Evolutionary conservation across 2,888 invertebrate genomes (phyloP).

Genomic region (Beris chalybata): DNA sequence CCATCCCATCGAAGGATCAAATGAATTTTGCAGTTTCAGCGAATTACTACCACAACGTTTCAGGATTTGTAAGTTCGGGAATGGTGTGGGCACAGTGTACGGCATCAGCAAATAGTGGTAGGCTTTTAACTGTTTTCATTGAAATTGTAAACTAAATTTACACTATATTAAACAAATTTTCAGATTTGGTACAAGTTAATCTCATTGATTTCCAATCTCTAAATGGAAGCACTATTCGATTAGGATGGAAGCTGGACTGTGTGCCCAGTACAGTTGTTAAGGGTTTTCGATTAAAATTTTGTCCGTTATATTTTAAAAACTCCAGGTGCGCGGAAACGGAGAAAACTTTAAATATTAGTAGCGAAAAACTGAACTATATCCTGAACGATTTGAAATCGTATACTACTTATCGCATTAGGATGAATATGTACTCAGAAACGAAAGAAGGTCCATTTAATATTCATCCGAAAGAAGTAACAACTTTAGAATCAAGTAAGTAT

Average conservation of each 20-base stretch:
- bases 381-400: conserved; percentile 72
- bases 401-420: conserved; percentile 71
- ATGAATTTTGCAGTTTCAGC: conserved; percentile 76
- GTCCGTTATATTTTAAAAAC: conserved; percentile 58
- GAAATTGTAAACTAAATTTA: neutral
- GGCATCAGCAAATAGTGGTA: conserved; percentile 43
- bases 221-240: conserved; percentile 61
- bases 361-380: conserved; percentile 54
- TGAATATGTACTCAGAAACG: conserved; percentile 65
- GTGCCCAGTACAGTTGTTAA: conserved; percentile 71
- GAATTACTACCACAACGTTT: conserved; percentile 61
- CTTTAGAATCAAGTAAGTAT: conserved; percentile 67
- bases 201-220: conserved; percentile 60
- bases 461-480: conserved; percentile 64
- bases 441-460: conserved; percentile 63
- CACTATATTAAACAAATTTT: neutral
- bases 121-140: neutral
- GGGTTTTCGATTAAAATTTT: conserved; percentile 77
- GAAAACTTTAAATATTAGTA: conserved; percentile 45
- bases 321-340: conserved; percentile 57
- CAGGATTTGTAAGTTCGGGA: conserved; percentile 65
- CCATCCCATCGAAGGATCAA: conserved; percentile 58
- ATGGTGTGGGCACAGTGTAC: conserved; percentile 81
- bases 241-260: conserved; percentile 79
- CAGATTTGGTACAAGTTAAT: conserved; percentile 48